Evolutionary conservation across 1,140 invertebrate species (phyloP).

Genomic region (Atta colombica): DNA sequence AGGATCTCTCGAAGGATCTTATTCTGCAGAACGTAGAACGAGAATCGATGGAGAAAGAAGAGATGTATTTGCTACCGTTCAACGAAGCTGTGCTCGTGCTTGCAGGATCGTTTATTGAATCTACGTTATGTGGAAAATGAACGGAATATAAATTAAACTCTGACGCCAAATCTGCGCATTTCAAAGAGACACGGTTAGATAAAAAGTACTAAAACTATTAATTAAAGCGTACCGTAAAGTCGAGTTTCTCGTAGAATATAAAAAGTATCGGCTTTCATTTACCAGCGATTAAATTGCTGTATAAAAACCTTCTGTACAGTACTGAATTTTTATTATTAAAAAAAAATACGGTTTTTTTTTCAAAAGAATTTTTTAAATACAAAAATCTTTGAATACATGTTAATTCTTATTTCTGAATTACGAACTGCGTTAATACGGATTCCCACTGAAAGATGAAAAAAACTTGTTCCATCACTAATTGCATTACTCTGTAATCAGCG

Average conservation of each 20-base stretch:
- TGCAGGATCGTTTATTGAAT: conserved; percentile 45
- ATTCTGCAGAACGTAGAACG: conserved; percentile 34
- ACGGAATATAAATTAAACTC: conserved; percentile 47
- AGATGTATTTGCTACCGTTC: conserved; percentile 13
- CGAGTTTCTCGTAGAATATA: not conserved
- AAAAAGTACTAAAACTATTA: conserved; percentile 8
- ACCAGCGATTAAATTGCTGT: not conserved
- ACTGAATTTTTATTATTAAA: not conserved
- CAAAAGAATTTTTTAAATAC: not conserved
- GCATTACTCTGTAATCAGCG: conserved; percentile 49
- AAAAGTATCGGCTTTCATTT: not conserved
- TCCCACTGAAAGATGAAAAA: not conserved
- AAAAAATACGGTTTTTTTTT: too few relatives aligned
- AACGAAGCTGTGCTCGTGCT: conserved; percentile 6
- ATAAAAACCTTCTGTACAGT: not conserved
- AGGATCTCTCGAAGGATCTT: conserved; percentile 39
- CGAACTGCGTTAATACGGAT: conserved; percentile 10
- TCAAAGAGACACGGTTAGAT: not conserved
- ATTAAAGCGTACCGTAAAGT: conserved; percentile 15
- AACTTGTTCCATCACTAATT: conserved; percentile 34
- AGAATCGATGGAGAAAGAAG: conserved; percentile 39
- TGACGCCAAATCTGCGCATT: conserved; percentile 1
- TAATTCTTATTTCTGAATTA: conserved; percentile 10
- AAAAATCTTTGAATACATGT: not conserved
- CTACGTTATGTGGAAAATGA: conserved; percentile 7